Evolutionary conservation across 2,888 invertebrate species (phyloP), one percentile per base, ranked within the genome.

Genomic region (Acanthococcus lagerstroemiae): DNA sequence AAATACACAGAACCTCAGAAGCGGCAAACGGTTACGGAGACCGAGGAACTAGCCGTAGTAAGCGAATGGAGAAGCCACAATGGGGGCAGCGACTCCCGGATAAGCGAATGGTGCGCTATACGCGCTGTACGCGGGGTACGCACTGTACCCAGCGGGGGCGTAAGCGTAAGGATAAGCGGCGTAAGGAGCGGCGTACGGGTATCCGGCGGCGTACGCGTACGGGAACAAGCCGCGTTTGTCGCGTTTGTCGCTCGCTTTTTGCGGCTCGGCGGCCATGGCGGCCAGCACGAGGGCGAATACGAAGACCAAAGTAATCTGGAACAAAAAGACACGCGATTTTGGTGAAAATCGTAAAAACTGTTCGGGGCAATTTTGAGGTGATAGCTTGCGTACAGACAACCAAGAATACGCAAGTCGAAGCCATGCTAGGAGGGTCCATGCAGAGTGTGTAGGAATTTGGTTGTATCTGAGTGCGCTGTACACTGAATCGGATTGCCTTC

Each of bases 91-190:
- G 6, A 58, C 58, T 17, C 58, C 58, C 12, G 58, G 26, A 21
- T 58, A 58, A 7, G 58, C 48, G 7, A 52, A 54, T 3, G 61
- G 52, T 7, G 61, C 50, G n/a, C 19, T 27, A 30, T 61, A 61
- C 1, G 61, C 52, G n/a, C 50, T 22, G 17, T 50, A 50, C 3
- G 61, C 52, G 15, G 19, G 21, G 30, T 61, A 61, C 3, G 61
- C 24, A 17, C n/a, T 61, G 52, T 61, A 61, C 2, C 52, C 27
- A n/a, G 52, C 37, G n/a, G 50, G 50, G 4, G 50, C 61, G 24
- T 61, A 61, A n/a, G 61, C 30, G n/a, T 61, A 61, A 22, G 61
- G 37, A 50, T 50, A 60, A 12, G 60, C 50, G 52, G 21, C 30
- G 9, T 50, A 37, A 15, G 52, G 19, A 30, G 37, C 50, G 44